phyloP scores from a whole-genome alignment of 2,888 invertebrate genomes.

The Cheilosia soror region DNA sequence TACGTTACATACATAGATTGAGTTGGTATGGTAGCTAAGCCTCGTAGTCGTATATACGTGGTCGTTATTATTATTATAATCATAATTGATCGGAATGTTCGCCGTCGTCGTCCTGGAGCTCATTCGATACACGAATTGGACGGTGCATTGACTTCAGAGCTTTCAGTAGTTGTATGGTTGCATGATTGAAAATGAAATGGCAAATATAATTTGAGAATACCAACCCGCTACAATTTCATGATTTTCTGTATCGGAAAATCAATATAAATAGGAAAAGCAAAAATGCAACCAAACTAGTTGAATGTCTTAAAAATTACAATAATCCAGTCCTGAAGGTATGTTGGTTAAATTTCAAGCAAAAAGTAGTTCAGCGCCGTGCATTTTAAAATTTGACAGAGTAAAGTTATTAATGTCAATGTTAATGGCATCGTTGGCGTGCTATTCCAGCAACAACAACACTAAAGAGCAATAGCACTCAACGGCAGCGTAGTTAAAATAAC shows the following conservation, averaged over 20 bases:
- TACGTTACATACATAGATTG: slow-evolving; percentile 39
- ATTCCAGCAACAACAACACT: background rate
- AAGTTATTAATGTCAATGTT: slow-evolving; percentile 24
- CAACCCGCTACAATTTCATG: slow-evolving; percentile 15
- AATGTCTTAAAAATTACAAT: background rate
- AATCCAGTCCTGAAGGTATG: background rate
- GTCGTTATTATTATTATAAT: slow-evolving; percentile 45
- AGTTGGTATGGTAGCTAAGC: slow-evolving; percentile 41
- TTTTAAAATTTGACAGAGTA: background rate
- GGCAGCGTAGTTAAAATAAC: slow-evolving; percentile 52
- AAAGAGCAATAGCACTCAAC: background rate
- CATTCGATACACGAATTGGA: slow-evolving; percentile 8
- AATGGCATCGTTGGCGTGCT: slow-evolving; percentile 31
- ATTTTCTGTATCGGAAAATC: slow-evolving; percentile 35
- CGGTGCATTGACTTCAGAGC: background rate
- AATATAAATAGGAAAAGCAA: slow-evolving; percentile 3
- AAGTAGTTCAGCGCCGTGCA: background rate
- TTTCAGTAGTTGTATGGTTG: slow-evolving; percentile 22
- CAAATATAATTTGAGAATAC: slow-evolving; percentile 34
- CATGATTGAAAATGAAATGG: slow-evolving; percentile 51
- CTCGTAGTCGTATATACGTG: background rate
- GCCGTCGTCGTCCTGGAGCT: slow-evolving; percentile 19
- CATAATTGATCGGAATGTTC: slow-evolving; percentile 39
- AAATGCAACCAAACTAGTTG: slow-evolving; percentile 24
- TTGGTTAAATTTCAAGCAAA: background rate